Conservation (phyloP, 2,888 invertebrate species). For the Drosophila sordidula region DNA sequence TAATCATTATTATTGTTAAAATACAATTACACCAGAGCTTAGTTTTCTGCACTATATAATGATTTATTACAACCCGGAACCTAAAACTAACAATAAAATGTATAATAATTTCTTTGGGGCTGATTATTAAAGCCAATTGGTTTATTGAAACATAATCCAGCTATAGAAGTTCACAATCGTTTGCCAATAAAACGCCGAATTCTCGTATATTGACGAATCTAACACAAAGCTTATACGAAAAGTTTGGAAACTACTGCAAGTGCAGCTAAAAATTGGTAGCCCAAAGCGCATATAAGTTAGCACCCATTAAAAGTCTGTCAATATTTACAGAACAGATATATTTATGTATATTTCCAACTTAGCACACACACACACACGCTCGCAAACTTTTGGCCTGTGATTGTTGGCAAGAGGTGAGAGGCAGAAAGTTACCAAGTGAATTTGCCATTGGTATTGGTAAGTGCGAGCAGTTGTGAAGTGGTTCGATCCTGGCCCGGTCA, state of each 20-base stretch:
- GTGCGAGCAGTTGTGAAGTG: slow-evolving; percentile 40
- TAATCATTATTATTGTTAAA: too few relatives aligned
- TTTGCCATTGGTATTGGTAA: slow-evolving; percentile 10
- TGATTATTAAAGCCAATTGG: too few relatives aligned
- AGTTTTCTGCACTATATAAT: too few relatives aligned
- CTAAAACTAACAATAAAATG: too few relatives aligned
- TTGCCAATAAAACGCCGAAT: background rate
- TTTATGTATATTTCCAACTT: slow-evolving; percentile 41
- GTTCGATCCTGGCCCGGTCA: slow-evolving; percentile 17
- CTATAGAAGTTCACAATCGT: background rate
- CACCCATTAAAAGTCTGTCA: slow-evolving; percentile 57
- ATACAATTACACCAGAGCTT: too few relatives aligned
- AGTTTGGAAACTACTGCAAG: slow-evolving; percentile 4
- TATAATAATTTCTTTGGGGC: too few relatives aligned
- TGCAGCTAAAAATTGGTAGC: slow-evolving; percentile 9
- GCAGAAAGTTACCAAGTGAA: slow-evolving; percentile 26
- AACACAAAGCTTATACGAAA: background rate
- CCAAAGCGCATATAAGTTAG: slow-evolving; percentile 25
- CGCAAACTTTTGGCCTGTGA: slow-evolving; percentile 16
- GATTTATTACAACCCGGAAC: too few relatives aligned
- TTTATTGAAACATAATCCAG: too few relatives aligned
- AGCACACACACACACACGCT: background rate
- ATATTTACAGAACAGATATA: slow-evolving; percentile 47
- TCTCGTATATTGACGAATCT: background rate
- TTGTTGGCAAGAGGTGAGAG: slow-evolving; percentile 24